Base-by-base conservation (phyloP, 1,140 invertebrate species). In the Eciton burchellii region DNA sequence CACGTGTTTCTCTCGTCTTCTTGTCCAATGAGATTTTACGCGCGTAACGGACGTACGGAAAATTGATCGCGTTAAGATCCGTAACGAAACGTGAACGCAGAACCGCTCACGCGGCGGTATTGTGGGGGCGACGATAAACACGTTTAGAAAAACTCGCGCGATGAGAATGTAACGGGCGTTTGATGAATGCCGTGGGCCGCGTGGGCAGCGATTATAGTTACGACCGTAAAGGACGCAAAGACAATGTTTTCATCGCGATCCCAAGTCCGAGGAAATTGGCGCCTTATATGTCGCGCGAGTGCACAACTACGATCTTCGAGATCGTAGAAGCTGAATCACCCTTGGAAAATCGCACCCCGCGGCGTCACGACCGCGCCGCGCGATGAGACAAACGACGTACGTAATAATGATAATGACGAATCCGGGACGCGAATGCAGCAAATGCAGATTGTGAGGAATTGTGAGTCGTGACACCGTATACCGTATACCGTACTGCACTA, bases 201-300 rank as follows among this genome's bases (percentile, higher is more conserved):
- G 74, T 79, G 47, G 74, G 74, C 63, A 79, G 49, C 41, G 43
- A 65, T 76, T 76, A 54, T 29, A 24, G 4, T 43, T 54, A 16
- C 2, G 63, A 79, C 41, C 29, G 41, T 43, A 43, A 70, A 68
- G 54, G 68, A 68, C 35, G 26, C 11, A 21, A 35, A 56, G 47
- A 56, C 63, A 70, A 68, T 66, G 49, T 79, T 79, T 70, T 19
- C 54, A 68, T 68, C 26, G 72, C 59, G 35, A 43, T 16, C 35
- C 68, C 56, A 77, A 56, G 6, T 19, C 47, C 21, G 74, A 77
- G 49, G 47, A 77, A 52, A 41, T n/a, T 47, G 29, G 62, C 16
- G 19, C 60, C 74, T 79, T 79, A 79, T 79, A 79, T 57, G 52
- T 79, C 74, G 62, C 49, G 62, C 35, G 47, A 68, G 12, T 68